Evolutionary conservation across 2,888 invertebrate genomes (phyloP), one percentile per base, ranked within the genome.

Genomic region (Serripes groenlandicus): DNA sequence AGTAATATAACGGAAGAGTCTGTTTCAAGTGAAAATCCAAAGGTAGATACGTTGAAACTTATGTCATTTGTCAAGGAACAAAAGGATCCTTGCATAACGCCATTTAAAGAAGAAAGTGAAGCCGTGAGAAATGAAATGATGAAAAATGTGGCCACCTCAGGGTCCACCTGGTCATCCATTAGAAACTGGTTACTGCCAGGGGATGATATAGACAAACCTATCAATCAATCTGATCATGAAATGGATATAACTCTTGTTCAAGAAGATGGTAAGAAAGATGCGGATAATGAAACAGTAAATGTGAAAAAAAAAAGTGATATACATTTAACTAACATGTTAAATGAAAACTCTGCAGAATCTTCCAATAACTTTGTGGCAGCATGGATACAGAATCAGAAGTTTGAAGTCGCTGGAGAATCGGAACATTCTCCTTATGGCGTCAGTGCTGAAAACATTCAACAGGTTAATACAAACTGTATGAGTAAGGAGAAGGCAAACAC

Each of bases 121-220:
- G 62, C 42, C 34, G 30, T 81, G 9, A 49, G 30, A 34, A 56
- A 56, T 35, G 56, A 79, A n/a, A 75, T 79, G 21, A 49, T 69
- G 66, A 69, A 78, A 62, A 71, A 79, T 30, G 64, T 56, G 23
- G 58, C 64, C 9, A 81, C 77, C n/a, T 75, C 77, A 28, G 78
- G 83, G 18, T 81, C 78, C 21, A 83, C 81, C 18, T 66, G 68
- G 28, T 72, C 75, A 7, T 66, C 81, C 5, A 76, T 84, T 7
- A 80, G 81, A 75, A 82, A 86, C 68, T 84, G 83, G 80, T 68
- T 84, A 26, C 42, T 80, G 32, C 80, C 83, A 30, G 52, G 69
- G 54, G 75, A 75, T 66, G 72, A 86, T 54, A 35, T 54, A n/a
- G 73, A 11, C 28, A 60, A 68, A 74, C 30, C 49, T 34, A 64